A percentile compares a stretch with the other conserved stretches of the same genome.
Evolutionary conservation across 2,888 invertebrate genomes (phyloP).

Genomic region (Drosophila fulvimacula): DNA sequence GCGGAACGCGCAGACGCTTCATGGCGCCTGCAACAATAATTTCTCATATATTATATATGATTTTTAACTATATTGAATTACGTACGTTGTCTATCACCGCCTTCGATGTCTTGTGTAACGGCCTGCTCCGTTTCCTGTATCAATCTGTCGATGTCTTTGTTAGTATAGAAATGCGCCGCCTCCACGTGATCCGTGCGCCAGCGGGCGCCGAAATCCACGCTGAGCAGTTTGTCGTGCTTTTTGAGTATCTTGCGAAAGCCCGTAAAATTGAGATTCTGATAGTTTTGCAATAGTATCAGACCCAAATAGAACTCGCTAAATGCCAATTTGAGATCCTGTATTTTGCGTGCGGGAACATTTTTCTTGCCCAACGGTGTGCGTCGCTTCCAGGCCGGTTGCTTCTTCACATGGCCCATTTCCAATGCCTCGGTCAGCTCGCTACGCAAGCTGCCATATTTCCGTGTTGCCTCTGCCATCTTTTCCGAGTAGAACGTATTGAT

Average conservation of each 20-base stretch:
- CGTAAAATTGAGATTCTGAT: conserved; percentile 94
- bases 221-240: conserved; percentile 93
- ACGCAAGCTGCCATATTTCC: conserved; percentile 91
- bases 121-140: conserved; percentile 90
- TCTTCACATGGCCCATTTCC: conserved; percentile 84
- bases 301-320: conserved; percentile 96
- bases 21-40: conserved; percentile 87
- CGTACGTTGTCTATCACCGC: conserved; percentile 89
- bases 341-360: conserved; percentile 88
- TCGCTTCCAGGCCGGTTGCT: conserved; percentile 83
- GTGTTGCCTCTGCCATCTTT: conserved; percentile 94
- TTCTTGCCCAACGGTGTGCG: conserved; percentile 84
- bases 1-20: conserved; percentile 94
- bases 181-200: conserved; percentile 93
- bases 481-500: conserved; percentile 96
- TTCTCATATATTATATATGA: not conserved
- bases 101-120: conserved; percentile 90
- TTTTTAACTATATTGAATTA: not conserved
- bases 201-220: conserved; percentile 89
- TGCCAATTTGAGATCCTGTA: conserved; percentile 93
- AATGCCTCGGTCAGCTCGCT: conserved; percentile 88
- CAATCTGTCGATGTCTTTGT: conserved; percentile 93
- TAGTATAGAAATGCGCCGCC: conserved; percentile 92
- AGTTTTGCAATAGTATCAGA: conserved; percentile 93
- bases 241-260: conserved; percentile 96